Evolutionary conservation across 2,113 vertebrate genomes (phyloP).

Genomic region (Gambusia affinis): DNA sequence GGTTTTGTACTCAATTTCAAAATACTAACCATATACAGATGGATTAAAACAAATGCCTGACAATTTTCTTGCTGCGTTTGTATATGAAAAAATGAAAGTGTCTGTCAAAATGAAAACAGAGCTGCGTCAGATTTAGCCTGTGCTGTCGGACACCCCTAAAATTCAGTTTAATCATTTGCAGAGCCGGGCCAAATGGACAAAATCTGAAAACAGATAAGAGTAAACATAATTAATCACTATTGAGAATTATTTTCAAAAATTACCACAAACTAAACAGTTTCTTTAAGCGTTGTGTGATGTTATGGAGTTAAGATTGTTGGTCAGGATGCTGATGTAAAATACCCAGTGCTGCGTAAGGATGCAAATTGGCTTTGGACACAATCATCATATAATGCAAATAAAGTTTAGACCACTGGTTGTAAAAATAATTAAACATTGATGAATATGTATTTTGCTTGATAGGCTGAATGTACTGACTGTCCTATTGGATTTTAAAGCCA

Average conservation of each 20-base stretch:
- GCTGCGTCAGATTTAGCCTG: conserved; percentile 16
- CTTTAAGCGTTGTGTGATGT: too few relatives aligned
- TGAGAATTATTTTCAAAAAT: neutral
- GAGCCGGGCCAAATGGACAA: too few relatives aligned
- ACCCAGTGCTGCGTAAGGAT: too few relatives aligned
- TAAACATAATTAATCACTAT: too few relatives aligned
- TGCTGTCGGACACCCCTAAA: neutral
- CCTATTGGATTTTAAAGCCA: neutral
- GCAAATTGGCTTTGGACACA: neutral
- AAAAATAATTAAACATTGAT: neutral
- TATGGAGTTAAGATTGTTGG: too few relatives aligned
- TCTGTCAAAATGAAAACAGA: too few relatives aligned
- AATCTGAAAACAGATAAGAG: too few relatives aligned
- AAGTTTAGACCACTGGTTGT: neutral
- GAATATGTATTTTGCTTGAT: neutral
- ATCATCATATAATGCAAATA: neutral
- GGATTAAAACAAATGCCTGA: neutral
- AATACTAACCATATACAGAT: neutral
- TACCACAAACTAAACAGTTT: neutral
- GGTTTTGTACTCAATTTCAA: conserved; percentile 23
- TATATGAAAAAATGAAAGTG: conserved; percentile 30
- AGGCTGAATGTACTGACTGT: too few relatives aligned
- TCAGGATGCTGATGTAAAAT: too few relatives aligned
- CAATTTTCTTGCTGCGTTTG: neutral
- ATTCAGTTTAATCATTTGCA: too few relatives aligned